A percentile compares a stretch with the other conserved stretches of the same genome.
These are phyloP conservation scores for Rhagoletis pomonella DNA, from an alignment of 1,140 invertebrate species.

Conservation along the genomic window DNA sequence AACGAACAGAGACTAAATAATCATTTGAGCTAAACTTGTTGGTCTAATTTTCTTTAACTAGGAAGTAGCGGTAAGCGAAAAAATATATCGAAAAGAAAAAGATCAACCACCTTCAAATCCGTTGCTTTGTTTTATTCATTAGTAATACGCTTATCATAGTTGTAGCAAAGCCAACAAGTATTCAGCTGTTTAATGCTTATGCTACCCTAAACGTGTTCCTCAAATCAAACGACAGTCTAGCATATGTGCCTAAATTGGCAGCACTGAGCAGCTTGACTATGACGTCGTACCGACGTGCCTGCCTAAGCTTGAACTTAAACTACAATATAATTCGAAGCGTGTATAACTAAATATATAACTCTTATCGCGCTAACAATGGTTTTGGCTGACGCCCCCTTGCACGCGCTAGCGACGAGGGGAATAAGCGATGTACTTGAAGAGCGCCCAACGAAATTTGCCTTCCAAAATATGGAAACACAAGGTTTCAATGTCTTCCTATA, in stretches of 20 bases:
- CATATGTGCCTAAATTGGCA: not conserved
- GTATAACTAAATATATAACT: not conserved
- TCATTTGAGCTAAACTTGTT: not conserved
- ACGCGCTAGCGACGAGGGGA: not conserved
- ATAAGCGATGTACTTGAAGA: not conserved
- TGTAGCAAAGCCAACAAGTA: not conserved
- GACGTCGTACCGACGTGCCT: not conserved
- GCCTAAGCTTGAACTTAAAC: constrained; percentile 10
- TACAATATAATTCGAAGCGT: not conserved
- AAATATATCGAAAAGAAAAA: not conserved
- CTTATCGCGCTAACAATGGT: not conserved
- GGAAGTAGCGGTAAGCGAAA: not conserved
- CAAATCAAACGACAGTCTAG: not conserved
- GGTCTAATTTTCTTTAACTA: not conserved
- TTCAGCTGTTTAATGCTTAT: not conserved
- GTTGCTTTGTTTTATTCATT: not conserved
- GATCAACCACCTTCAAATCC: not conserved
- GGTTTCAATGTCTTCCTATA: too few relatives aligned
- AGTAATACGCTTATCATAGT: not conserved
- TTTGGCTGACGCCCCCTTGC: not conserved
- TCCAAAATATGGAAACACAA: too few relatives aligned
- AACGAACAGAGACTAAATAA: not conserved
- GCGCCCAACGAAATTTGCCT: not conserved
- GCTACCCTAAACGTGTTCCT: not conserved
- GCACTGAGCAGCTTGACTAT: not conserved